These are phyloP conservation scores for Drosophila mayri DNA, from an alignment of 1,140 invertebrate species.

Conservation along the genomic window DNA sequence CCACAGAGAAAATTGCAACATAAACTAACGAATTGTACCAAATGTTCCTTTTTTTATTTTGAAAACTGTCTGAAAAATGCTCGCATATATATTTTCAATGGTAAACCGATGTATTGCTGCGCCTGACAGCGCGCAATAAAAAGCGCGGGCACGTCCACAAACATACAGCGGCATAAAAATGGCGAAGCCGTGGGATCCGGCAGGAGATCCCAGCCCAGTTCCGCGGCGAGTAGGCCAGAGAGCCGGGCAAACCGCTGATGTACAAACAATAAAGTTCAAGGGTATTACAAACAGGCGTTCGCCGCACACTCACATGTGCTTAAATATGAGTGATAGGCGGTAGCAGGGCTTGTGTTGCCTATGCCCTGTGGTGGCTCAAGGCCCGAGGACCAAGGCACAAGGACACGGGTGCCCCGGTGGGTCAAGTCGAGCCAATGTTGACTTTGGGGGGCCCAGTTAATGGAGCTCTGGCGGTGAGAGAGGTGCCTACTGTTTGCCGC, in stretches of 20 bases:
- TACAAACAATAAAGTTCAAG: conserved; percentile 84
- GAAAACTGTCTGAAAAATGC: conserved; percentile 79
- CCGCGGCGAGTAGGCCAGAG: conserved; percentile 13
- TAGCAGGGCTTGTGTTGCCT: conserved; percentile 52
- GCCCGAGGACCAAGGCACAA: conserved; percentile 35
- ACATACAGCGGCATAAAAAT: conserved; percentile 37
- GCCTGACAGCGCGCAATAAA: conserved; percentile 77
- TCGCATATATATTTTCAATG: conserved; percentile 70
- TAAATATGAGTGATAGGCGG: conserved; percentile 58
- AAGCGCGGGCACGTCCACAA: conserved; percentile 42
- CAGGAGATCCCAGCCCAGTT: conserved; percentile 9
- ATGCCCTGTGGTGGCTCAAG: conserved; percentile 58
- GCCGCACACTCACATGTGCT: conserved; percentile 34
- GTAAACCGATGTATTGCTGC: conserved; percentile 77
- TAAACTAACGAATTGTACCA: conserved; percentile 57
- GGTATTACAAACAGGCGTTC: conserved; percentile 62
- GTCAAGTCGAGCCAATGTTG: conserved; percentile 69
- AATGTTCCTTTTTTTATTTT: conserved; percentile 6
- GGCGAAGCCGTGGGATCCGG: conserved; percentile 43
- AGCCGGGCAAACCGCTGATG: conserved; percentile 73
- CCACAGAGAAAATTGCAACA: conserved; percentile 32
- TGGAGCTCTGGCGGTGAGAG: conserved; percentile 11
- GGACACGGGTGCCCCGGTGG: conserved; percentile 35
- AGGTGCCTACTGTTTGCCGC: conserved; percentile 48
- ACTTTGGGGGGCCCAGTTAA: conserved; percentile 67